Percentiles rank a stretch among this genome's conserved stretches.
These are phyloP conservation scores for Coluber constrictor DNA, from an alignment of 2,797 vertebrate species.

Conservation along the genomic window DNA sequence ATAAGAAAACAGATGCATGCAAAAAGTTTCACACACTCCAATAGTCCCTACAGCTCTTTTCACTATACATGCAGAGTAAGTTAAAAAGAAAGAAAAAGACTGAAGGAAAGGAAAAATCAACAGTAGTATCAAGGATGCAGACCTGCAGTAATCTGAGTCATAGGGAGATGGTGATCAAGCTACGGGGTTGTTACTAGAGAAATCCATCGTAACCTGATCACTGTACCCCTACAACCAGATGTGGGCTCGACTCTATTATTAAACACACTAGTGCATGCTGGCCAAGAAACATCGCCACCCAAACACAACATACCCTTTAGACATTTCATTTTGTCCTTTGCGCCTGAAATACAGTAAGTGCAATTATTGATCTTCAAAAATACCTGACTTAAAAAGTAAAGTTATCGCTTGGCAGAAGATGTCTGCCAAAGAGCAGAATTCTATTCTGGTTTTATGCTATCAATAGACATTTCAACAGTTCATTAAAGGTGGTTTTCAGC, in stretches of 20 bases:
- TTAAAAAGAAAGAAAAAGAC: slow-evolving; percentile 11
- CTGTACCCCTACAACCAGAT: slow-evolving; percentile 70
- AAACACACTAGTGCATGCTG: slow-evolving; percentile 57
- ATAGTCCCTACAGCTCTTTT: slow-evolving; percentile 2
- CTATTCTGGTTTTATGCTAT: neutral
- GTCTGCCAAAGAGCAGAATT: slow-evolving; percentile 10
- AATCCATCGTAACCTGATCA: slow-evolving; percentile 69
- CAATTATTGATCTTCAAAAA: slow-evolving; percentile 39
- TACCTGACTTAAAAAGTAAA: neutral
- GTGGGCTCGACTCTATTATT: slow-evolving; percentile 41
- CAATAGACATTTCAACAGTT: neutral
- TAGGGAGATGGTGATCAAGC: slow-evolving; percentile 68
- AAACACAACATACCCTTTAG: slow-evolving; percentile 72
- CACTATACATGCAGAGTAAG: slow-evolving; percentile 29
- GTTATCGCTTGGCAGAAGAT: neutral
- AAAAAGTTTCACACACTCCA: neutral
- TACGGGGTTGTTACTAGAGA: slow-evolving; percentile 63
- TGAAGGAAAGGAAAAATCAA: neutral
- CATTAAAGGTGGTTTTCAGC: neutral
- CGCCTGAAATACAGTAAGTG: slow-evolving; percentile 68
- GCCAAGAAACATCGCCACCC: slow-evolving; percentile 49
- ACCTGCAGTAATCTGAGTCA: slow-evolving; percentile 58
- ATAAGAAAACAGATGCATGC: slow-evolving; percentile 30
- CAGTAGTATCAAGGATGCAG: slow-evolving; percentile 1
- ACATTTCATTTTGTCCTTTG: slow-evolving; percentile 75